phyloP scores from a whole-genome alignment of 2,113 vertebrate genomes.

The Caretta caretta region DNA sequence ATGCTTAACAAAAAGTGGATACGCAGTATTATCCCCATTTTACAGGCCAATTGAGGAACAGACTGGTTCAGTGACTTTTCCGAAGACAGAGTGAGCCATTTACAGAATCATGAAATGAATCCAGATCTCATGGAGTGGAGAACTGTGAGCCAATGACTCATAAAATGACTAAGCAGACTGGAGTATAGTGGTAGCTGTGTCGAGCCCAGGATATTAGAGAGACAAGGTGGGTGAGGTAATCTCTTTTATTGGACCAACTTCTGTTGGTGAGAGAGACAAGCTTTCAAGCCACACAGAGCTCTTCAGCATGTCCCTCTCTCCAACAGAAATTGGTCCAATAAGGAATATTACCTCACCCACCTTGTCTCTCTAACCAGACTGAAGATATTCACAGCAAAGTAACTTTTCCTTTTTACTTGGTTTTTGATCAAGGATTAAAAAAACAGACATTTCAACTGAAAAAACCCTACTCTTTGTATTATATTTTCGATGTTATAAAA shows the following conservation, averaged over 20 bases:
- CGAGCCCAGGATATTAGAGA: not conserved
- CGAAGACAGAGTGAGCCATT: not conserved
- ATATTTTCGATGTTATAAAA: not conserved
- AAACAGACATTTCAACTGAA: not conserved
- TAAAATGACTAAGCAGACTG: not conserved
- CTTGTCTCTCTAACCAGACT: not conserved
- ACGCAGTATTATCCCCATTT: not conserved
- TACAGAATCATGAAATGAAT: not conserved
- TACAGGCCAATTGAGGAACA: not conserved
- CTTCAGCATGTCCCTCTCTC: not conserved
- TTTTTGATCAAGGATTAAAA: not conserved
- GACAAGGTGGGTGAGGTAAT: not conserved
- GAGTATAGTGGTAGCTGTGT: not conserved
- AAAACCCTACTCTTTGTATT: not conserved
- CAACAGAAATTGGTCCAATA: not conserved
- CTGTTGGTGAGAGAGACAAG: not conserved
- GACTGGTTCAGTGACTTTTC: not conserved
- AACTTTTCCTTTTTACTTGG: not conserved
- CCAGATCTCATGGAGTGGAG: not conserved
- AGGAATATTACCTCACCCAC: not conserved
- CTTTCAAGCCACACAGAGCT: not conserved
- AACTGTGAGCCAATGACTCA: not conserved
- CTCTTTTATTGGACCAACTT: not conserved
- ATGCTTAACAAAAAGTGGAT: not conserved
- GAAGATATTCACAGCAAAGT: not conserved